These are phyloP conservation scores for Agriotes lineatus DNA, from an alignment of 2,888 invertebrate species.

Conservation along the genomic window DNA sequence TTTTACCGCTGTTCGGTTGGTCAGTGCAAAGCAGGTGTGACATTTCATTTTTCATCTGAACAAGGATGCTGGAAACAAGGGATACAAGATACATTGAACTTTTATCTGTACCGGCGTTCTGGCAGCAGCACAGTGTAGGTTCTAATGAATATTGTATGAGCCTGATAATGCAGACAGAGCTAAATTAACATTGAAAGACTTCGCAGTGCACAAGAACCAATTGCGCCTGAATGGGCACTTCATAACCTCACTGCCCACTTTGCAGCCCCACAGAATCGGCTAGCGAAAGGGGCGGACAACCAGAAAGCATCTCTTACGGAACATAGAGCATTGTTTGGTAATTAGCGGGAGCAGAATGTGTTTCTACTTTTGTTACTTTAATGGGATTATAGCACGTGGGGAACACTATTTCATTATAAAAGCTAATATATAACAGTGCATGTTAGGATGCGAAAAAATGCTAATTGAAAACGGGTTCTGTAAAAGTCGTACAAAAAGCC, in stretches of 20 bases:
- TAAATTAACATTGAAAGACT: conserved; percentile 26
- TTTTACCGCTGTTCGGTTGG: background rate
- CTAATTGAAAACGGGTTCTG: conserved; percentile 21
- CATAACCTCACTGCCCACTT: conserved; percentile 9
- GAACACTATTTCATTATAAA: conserved; percentile 12
- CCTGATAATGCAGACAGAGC: conserved; percentile 17
- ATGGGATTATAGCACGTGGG: conserved; percentile 11
- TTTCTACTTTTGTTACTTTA: conserved; percentile 15
- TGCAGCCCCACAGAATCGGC: background rate
- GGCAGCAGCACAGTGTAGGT: conserved; percentile 12
- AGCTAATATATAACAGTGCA: conserved; percentile 13
- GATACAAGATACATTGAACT: conserved; percentile 21
- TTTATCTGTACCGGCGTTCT: conserved; percentile 20
- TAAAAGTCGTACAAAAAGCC: conserved; percentile 12
- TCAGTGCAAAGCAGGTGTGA: conserved; percentile 18
- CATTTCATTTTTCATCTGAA: conserved; percentile 23
- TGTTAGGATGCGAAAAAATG: conserved; percentile 21
- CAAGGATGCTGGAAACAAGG: conserved; percentile 22
- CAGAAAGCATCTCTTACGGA: background rate
- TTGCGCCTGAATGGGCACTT: conserved; percentile 9
- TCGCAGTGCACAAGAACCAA: conserved; percentile 2
- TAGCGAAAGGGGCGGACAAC: background rate
- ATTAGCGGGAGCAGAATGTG: background rate
- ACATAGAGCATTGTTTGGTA: background rate
- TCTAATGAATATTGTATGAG: conserved; percentile 27